Evolutionary conservation across 1,140 invertebrate genomes (phyloP), one percentile per base, ranked within the genome.

Genomic region (Drosophila setifemur): DNA sequence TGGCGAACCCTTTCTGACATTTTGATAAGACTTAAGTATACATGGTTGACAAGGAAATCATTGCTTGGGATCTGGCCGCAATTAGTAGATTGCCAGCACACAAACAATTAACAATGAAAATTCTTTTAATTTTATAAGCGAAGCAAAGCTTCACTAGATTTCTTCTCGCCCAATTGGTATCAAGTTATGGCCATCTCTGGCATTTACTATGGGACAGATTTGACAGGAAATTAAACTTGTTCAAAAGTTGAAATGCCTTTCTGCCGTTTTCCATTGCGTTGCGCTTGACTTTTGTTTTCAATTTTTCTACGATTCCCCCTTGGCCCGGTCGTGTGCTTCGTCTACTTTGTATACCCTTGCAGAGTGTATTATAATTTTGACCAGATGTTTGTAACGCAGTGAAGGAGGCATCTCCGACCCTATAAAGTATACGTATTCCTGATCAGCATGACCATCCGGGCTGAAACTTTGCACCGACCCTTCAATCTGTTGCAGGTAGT

Each of bases 161-260:
- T 6, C 47, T 9, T 26, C 14, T 0, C 14, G 16, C 37, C 12
- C 29, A 9, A 8, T 50, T 16, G 8, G 43, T 66, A 66, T 64
- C 58, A 64, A 19, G 18, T 44, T n/a, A 9, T 18, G 8, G 14
- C 25, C 45, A 64, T 64, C 33, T 47, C 60, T 39, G 58, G 42
- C 42, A 66, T 58, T 66, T 61, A 48, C 61, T 55, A 45, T 52
- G 29, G 16, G 39, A 31, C 44, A 66, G 61, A 73, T 64, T 83
- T 55, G 67, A 86, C 79, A 81, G 79, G 81, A 83, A 83, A 83
- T 83, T 85, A 83, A 83, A 83, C 79, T 83, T 83, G 79, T 86
- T 74, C 70, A 75, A 79, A 83, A 83, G 79, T 85, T 83, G 79
- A 83, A 83, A 83, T 85, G 79, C 79, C 79, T 83, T 78, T 74